These are phyloP conservation scores for Eurystomus glaucurus DNA, from an alignment of 2,797 vertebrate genomes.

Conservation along the genomic window DNA sequence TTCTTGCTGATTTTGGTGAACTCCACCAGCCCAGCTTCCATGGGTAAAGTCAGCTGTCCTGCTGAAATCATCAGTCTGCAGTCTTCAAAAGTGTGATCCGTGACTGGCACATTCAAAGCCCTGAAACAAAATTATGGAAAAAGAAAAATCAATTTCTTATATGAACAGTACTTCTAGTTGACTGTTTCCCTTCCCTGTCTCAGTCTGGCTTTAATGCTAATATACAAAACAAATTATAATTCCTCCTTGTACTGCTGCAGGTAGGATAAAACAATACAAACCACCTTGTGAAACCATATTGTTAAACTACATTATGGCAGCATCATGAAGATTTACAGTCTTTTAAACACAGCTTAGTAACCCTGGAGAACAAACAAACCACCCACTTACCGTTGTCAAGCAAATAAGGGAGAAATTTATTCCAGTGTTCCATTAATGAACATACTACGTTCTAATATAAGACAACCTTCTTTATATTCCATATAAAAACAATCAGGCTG, in stretches of 20 bases:
- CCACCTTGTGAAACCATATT: neutral
- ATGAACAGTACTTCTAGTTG: neutral
- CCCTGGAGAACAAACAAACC: neutral
- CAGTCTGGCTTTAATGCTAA: neutral
- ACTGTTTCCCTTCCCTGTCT: neutral
- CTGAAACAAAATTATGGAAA: slow-evolving; percentile 77
- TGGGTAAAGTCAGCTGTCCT: slow-evolving; percentile 94
- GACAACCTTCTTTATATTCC: neutral
- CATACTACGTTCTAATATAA: neutral
- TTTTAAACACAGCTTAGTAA: neutral
- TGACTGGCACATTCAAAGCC: slow-evolving; percentile 89
- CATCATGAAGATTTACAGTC: neutral
- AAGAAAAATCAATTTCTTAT: neutral
- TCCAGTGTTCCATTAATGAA: neutral
- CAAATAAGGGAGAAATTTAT: neutral
- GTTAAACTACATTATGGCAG: neutral
- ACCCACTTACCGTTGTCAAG: neutral
- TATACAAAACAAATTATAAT: neutral
- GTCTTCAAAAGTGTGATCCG: slow-evolving; percentile 98
- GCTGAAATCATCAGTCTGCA: slow-evolving; percentile 98
- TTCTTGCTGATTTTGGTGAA: slow-evolving; percentile 98
- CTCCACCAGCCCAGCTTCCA: slow-evolving; percentile 98
- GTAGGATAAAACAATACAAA: neutral
- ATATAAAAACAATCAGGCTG: neutral
- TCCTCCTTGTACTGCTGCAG: neutral